These are phyloP conservation scores for Pseudorectes ferrugineus DNA, from an alignment of 2,113 vertebrate genomes.

Conservation along the genomic window DNA sequence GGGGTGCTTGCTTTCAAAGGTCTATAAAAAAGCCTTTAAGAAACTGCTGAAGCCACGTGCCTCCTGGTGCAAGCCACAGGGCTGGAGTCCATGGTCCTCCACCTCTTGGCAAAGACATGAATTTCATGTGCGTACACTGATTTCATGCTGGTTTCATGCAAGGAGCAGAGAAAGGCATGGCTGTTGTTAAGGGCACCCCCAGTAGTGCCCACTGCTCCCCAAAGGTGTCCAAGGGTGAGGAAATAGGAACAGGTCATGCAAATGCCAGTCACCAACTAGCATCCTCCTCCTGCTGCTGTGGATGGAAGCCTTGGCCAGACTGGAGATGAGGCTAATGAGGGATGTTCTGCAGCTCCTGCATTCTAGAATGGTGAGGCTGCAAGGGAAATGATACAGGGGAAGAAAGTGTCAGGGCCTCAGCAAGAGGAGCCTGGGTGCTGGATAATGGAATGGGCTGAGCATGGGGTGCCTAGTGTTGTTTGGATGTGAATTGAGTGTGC, in stretches of 20 bases:
- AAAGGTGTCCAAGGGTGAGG: neutral
- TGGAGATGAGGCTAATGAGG: neutral
- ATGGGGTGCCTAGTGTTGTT: fast-evolving
- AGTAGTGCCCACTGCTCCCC: neutral
- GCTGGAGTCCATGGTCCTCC: neutral
- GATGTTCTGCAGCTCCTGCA: neutral
- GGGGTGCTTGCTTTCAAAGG: neutral
- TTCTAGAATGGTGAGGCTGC: neutral
- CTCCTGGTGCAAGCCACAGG: neutral
- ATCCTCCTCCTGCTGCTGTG: neutral
- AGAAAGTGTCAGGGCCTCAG: neutral
- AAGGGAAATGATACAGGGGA: neutral
- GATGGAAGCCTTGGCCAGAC: neutral
- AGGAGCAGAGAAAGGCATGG: neutral
- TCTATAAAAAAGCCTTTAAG: neutral
- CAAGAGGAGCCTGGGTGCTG: neutral
- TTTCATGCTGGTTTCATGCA: neutral
- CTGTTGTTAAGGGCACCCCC: neutral
- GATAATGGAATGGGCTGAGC: neutral
- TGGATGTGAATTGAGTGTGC: neutral
- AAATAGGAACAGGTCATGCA: neutral
- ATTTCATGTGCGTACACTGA: neutral
- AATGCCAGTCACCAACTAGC: neutral
- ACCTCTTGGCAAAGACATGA: neutral
- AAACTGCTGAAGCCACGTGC: neutral